A percentile compares a stretch with the other conserved stretches of the same genome.
phyloP scores from a whole-genome alignment of 2,113 vertebrate species.

The Cariama cristata region DNA sequence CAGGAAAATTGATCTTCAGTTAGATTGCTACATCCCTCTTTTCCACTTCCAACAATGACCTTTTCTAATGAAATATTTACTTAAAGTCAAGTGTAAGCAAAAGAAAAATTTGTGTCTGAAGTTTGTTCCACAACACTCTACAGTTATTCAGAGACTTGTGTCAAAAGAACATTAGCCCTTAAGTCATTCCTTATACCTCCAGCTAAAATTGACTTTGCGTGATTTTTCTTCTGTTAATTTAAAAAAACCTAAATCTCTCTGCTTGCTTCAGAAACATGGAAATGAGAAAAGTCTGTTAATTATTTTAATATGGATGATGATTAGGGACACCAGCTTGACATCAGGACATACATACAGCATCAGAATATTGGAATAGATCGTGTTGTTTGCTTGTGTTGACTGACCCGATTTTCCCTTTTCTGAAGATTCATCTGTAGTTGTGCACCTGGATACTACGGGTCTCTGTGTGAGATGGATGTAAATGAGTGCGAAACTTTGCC shows the following conservation, averaged over 20 bases:
- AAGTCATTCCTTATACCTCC: not conserved
- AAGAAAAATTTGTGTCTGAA: not conserved
- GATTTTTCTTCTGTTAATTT: not conserved
- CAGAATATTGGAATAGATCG: not conserved
- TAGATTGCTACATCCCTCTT: not conserved
- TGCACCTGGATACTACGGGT: conserved; percentile 79
- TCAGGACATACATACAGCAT: not conserved
- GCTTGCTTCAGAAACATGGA: not conserved
- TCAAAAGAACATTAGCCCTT: not conserved
- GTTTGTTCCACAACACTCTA: not conserved
- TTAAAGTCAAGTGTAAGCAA: not conserved
- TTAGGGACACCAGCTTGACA: not conserved
- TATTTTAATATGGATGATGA: not conserved
- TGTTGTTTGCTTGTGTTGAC: not conserved
- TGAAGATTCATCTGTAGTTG: conserved; percentile 82
- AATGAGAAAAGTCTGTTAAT: not conserved
- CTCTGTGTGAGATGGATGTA: conserved; percentile 82
- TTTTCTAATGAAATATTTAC: not conserved
- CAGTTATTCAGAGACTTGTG: not conserved
- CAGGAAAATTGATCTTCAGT: not conserved
- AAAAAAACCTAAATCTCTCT: not conserved
- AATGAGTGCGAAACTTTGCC: conserved; percentile 83
- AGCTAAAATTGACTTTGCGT: not conserved
- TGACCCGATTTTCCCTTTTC: not conserved
- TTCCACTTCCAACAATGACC: not conserved